Evolutionary conservation across 2,888 invertebrate genomes (phyloP).

Genomic region (Xestia ashworthii): DNA sequence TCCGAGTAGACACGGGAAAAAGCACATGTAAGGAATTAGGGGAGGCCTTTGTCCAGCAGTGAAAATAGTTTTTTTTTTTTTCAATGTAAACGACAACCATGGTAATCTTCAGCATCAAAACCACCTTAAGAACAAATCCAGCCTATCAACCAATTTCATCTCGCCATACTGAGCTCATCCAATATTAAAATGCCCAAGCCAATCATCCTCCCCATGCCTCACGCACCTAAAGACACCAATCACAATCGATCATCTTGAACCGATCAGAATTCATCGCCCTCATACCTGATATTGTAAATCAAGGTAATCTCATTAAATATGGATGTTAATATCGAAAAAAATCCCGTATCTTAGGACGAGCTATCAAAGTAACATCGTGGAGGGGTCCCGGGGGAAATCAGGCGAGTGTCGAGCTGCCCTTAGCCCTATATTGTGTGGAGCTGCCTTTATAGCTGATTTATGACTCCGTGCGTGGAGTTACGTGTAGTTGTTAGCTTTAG

Average conservation of each 20-base stretch:
- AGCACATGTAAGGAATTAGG: too few species aligned
- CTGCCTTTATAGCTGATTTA: slow-evolving; percentile 64
- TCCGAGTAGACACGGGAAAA: too few species aligned
- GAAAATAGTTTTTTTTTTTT: neutral
- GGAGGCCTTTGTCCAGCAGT: too few species aligned
- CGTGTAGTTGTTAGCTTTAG: slow-evolving; percentile 34
- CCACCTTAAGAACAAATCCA: neutral
- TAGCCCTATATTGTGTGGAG: slow-evolving; percentile 53
- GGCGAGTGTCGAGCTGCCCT: slow-evolving; percentile 57
- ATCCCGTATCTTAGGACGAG: slow-evolving; percentile 57
- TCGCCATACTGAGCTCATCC: neutral
- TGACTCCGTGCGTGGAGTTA: slow-evolving; percentile 35
- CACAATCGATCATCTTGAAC: slow-evolving; percentile 11
- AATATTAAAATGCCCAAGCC: slow-evolving; percentile 7
- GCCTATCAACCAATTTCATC: neutral
- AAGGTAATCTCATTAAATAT: slow-evolving; percentile 61
- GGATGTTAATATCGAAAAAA: slow-evolving; percentile 61
- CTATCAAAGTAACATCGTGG: slow-evolving; percentile 51
- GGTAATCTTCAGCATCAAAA: neutral
- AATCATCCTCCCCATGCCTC: neutral
- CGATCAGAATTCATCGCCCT: slow-evolving; percentile 32
- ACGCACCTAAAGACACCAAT: slow-evolving; percentile 19
- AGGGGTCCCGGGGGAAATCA: slow-evolving; percentile 70
- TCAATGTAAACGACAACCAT: neutral
- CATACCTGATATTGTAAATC: slow-evolving; percentile 42